A percentile compares a stretch with the other conserved stretches of the same genome.
phyloP scores from a whole-genome alignment of 2,797 vertebrate genomes.

The Tragopan temminckii region DNA sequence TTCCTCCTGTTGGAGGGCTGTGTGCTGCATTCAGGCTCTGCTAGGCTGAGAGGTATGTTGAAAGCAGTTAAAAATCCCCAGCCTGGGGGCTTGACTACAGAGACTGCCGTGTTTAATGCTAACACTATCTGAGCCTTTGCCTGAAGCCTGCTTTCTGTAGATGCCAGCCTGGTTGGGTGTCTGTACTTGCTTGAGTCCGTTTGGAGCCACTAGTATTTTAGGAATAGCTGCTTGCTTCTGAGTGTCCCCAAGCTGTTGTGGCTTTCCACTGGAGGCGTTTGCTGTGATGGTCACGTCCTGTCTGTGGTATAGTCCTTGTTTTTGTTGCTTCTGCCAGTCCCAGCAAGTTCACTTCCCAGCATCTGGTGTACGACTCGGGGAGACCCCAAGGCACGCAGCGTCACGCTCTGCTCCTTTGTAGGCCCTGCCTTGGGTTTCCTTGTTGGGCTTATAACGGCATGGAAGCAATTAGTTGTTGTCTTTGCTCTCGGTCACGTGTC shows the following conservation, averaged over 20 bases:
- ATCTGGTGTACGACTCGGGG: neutral
- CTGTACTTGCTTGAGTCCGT: neutral
- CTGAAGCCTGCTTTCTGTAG: conserved; percentile 38
- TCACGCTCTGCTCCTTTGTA: neutral
- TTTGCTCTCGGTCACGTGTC: neutral
- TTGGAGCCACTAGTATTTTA: neutral
- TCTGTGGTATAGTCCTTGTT: neutral
- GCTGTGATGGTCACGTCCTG: neutral
- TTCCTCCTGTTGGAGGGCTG: neutral
- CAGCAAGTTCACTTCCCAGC: rapidly evolving
- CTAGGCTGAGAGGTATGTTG: conserved; percentile 35
- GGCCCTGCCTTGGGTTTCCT: neutral
- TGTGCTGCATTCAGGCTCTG: conserved; percentile 12
- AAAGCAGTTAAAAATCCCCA: conserved; percentile 13
- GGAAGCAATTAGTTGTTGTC: neutral
- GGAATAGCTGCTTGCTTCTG: conserved; percentile 52
- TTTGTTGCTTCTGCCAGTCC: neutral
- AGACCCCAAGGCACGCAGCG: neutral
- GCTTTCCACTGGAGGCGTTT: neutral
- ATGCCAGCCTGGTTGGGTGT: neutral
- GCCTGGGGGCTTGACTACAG: neutral
- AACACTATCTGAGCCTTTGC: neutral
- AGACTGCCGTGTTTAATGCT: conserved; percentile 11
- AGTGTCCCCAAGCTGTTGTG: neutral
- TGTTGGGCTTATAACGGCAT: neutral